Base-by-base conservation (phyloP, 2,113 vertebrate species). In the Clinocottus analis region DNA sequence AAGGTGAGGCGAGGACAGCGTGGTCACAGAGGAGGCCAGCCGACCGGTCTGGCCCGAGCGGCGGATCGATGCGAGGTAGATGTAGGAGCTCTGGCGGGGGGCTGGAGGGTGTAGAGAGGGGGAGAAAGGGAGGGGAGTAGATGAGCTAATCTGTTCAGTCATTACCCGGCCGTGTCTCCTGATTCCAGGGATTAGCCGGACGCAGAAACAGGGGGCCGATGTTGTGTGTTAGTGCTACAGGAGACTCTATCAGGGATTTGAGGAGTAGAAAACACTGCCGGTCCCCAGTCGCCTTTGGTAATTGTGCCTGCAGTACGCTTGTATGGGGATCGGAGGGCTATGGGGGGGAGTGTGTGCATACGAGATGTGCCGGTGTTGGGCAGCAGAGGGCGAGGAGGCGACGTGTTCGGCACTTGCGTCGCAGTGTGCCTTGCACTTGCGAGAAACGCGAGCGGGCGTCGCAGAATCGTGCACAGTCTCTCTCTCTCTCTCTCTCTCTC, bases 111-210 rank as follows among this genome's bases (percentile, higher is more conserved):
- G n/a, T n/a, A 7, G 10, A 3, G 45, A 53, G 79, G 72, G 69
- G 43, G 63, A 39, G 71, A 45, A 75, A n/a, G 80, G 3, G 63
- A 56, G 77, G 71, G 80, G 68, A 70, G 80, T 45, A 66, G 75
- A 76, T 61, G 66, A 75, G 90, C 91, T 93, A 93, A 94, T 91
- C 85, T 87, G 91, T 91, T 90, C 89, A 87, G 87, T 91, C 87
- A 90, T 91, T 92, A 92, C 76, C 43, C 72, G 74, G 79, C 65
- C 47, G 14, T 79, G 86, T 89, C 82, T 88, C 84, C 87, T 90
- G 84, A 90, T 92, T 92, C 83, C 16, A 69, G 83, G 90, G 91
- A 93, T 92, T 92, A 92, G 82, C 61, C 83, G 87, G 78, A n/a
- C 81, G 65, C 58, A 87, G 84, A 82, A 87, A 82, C 89, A 77